Percentiles rank a stretch among this genome's conserved stretches.
These are phyloP conservation scores for Rhabdophis nuchalis DNA, from an alignment of 2,797 vertebrate species.

Conservation along the genomic window DNA sequence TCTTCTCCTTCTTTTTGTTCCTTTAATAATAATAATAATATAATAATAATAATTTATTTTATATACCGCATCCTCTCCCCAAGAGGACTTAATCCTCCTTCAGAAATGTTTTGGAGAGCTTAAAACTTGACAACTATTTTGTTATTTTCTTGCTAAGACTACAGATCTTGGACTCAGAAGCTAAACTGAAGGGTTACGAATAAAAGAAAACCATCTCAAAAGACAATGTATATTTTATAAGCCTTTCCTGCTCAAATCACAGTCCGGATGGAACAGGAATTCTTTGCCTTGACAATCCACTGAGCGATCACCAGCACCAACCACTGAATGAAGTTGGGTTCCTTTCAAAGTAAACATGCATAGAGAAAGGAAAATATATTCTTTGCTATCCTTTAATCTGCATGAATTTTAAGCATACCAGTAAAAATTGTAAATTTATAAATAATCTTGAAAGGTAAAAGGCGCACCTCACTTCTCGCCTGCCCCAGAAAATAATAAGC, in stretches of 20 bases:
- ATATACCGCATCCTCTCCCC: no score
- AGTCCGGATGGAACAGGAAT: not conserved
- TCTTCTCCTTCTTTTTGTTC: not conserved
- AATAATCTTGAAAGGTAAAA: no score
- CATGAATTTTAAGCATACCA: not conserved
- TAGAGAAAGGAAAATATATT: not conserved
- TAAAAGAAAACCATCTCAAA: not conserved
- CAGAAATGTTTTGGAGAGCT: not conserved
- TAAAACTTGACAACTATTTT: not conserved
- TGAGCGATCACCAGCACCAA: not conserved
- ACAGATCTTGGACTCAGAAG: not conserved
- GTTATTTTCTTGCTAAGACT: not conserved
- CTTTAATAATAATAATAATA: no score
- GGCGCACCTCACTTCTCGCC: no score
- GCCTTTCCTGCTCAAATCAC: not conserved
- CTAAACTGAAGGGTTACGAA: not conserved
- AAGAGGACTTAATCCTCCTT: not conserved
- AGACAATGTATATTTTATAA: not conserved
- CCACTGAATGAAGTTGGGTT: not conserved
- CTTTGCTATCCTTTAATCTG: not conserved
- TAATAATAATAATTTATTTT: no score
- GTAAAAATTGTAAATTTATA: not conserved
- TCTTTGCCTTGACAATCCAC: not conserved
- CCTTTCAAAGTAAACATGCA: not conserved
- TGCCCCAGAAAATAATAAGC: no score